These are phyloP conservation scores for Nomada flava DNA, from an alignment of 2,888 invertebrate species.

Conservation along the genomic window DNA sequence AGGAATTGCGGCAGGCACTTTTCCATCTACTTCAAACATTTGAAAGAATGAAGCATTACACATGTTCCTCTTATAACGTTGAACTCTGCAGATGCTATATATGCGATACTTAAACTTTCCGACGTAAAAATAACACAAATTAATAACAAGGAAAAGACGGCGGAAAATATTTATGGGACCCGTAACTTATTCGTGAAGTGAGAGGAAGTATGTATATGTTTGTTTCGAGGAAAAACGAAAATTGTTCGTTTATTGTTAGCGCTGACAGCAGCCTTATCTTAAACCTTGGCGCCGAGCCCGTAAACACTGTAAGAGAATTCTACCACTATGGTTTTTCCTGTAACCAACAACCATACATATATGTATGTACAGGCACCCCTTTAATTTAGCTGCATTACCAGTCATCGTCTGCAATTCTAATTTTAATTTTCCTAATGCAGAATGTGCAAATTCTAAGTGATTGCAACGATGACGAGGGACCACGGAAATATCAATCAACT, in stretches of 20 bases:
- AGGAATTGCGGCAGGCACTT: slow-evolving; percentile 17
- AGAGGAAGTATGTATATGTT: slow-evolving; percentile 15
- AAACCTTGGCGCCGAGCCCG: slow-evolving; percentile 32
- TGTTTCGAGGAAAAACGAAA: slow-evolving; percentile 35
- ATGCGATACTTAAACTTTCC: neutral
- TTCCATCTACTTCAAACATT: neutral
- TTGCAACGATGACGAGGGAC: neutral
- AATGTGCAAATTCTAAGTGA: neutral
- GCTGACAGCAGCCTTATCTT: slow-evolving; percentile 17
- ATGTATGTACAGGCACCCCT: neutral
- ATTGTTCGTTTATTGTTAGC: slow-evolving; percentile 48
- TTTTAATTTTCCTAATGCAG: neutral
- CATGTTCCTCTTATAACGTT: slow-evolving; percentile 1
- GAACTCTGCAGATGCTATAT: neutral
- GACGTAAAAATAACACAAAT: slow-evolving; percentile 24
- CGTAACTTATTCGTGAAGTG: neutral
- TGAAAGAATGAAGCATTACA: slow-evolving; percentile 5
- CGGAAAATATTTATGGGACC: slow-evolving; percentile 4
- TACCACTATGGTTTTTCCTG: slow-evolving; percentile 7
- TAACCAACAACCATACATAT: slow-evolving; percentile 1
- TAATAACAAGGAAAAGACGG: neutral
- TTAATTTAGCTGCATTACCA: slow-evolving; percentile 4
- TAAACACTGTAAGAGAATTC: slow-evolving; percentile 21
- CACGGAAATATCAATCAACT: slow-evolving; percentile 27
- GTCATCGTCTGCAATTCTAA: neutral